Conservation (phyloP, 2,888 invertebrate species). For the Alviniconcha strummeri region DNA sequence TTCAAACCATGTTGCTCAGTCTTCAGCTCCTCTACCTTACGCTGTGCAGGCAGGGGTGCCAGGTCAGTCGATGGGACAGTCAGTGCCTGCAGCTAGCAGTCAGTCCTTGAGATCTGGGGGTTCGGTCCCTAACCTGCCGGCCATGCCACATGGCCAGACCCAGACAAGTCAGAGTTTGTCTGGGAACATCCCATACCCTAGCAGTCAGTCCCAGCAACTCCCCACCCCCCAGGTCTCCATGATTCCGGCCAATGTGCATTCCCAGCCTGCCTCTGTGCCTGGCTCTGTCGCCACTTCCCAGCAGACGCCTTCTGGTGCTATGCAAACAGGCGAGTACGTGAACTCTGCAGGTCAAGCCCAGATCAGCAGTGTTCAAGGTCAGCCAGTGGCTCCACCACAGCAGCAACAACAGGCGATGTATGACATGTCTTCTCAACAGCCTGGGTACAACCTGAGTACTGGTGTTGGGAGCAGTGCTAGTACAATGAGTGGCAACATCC, state of each 20-base stretch:
- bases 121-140: constrained; percentile 26
- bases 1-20: constrained; percentile 27
- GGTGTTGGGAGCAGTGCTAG: background rate
- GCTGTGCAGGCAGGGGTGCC: constrained; percentile 20
- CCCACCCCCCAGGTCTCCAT: constrained; percentile 15
- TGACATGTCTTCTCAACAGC: constrained; percentile 20
- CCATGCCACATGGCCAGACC: constrained; percentile 24
- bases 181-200: constrained; percentile 11
- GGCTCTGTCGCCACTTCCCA: constrained; percentile 1
- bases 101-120: background rate
- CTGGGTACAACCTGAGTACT: constrained; percentile 17
- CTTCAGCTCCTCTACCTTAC: constrained; percentile 11
- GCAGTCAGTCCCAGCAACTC: constrained; percentile 19
- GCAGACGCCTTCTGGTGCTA: constrained; percentile 20
- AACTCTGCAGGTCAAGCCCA: constrained; percentile 17
- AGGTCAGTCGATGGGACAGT: constrained; percentile 18
- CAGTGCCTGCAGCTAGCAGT: background rate
- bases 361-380: background rate
- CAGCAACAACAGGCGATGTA: constrained; percentile 13
- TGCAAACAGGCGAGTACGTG: constrained; percentile 31
- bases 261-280: constrained; percentile 28
- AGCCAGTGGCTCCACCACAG: background rate
- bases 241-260: constrained; percentile 29
- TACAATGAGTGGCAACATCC: background rate
- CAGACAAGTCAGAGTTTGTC: constrained; percentile 4